Conservation (phyloP, 2,113 vertebrate genomes). For the Anser cygnoides region DNA sequence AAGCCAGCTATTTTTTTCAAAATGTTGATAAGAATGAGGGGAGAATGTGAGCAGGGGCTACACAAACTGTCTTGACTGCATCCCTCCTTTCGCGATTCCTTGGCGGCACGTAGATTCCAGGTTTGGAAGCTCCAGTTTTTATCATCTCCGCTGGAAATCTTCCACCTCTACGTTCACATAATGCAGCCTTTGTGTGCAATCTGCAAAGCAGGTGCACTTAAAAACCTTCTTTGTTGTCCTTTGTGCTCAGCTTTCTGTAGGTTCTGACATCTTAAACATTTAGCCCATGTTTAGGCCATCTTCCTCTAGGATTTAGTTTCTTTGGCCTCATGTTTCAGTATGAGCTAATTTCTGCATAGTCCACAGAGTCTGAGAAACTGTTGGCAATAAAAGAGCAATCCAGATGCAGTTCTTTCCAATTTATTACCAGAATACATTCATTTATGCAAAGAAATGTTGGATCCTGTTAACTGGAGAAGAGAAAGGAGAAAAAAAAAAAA, state of each 20-base stretch:
- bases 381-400: neutral
- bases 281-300: neutral
- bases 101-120: neutral
- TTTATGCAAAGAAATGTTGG: neutral
- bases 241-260: neutral
- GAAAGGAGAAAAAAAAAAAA: rapidly evolving
- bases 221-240: neutral
- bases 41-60: neutral
- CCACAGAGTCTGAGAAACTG: neutral
- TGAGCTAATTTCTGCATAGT: neutral
- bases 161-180: rapidly evolving
- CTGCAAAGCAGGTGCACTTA: neutral
- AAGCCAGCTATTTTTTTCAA: neutral
- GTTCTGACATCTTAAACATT: neutral
- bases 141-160: neutral
- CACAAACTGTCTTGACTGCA: neutral
- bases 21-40: neutral
- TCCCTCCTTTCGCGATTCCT: neutral
- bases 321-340: neutral
- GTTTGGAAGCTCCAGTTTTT: neutral
- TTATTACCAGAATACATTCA: neutral
- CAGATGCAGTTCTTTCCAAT: neutral
- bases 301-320: neutral
- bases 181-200: neutral
- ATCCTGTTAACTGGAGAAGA: neutral